Evolutionary conservation across 2,888 invertebrate genomes (phyloP), one percentile per base, ranked within the genome.

Genomic region (Cheilosia vernalis): DNA sequence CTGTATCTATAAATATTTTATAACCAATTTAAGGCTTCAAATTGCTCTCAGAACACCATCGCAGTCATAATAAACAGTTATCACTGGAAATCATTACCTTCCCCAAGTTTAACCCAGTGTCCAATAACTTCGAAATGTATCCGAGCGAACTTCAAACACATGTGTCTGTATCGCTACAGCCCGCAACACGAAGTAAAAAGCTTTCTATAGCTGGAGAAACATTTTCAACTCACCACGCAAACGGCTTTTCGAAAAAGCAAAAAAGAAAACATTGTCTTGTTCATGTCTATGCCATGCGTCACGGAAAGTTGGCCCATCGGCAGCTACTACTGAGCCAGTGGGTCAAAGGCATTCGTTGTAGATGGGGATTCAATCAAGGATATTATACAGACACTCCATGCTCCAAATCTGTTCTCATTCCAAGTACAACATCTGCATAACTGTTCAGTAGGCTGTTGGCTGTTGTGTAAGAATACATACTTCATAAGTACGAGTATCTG

Each of bases 271-370:
- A 58, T 5, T 17, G 7, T 53, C 13, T 30, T n/a, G 9, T 17
- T 7, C 5, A 10, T 33, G 30, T 30, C 17, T 10, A 13, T 56
- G 30, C 21, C 42, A 33, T 63, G 37, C 40, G 40, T 81, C 37
- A 33, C 30, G 44, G 2, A 66, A 67, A 67, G 58, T 72, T 24
- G 49, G 44, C 51, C 53, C 64, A 63, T 81, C 61, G 69, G 60
- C 47, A 17, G 17, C 47, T 9, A 19, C 70, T 55, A 78, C 40
- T 83, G 78, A 83, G 83, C 67, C 78, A 83, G 83, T 83, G 61
- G 83, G 83, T 83, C 83, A 83, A 78, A 73, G 72, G 55, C 83
- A 66, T 33, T 47, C 56, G 15, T n/a, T 37, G 19, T 53, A 55
- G 42, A 44, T 64, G 15, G 66, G 24, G 4, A 49, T 19, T 27